Conservation (phyloP, 2,797 vertebrate species). For the Darevskia nairensis region DNA sequence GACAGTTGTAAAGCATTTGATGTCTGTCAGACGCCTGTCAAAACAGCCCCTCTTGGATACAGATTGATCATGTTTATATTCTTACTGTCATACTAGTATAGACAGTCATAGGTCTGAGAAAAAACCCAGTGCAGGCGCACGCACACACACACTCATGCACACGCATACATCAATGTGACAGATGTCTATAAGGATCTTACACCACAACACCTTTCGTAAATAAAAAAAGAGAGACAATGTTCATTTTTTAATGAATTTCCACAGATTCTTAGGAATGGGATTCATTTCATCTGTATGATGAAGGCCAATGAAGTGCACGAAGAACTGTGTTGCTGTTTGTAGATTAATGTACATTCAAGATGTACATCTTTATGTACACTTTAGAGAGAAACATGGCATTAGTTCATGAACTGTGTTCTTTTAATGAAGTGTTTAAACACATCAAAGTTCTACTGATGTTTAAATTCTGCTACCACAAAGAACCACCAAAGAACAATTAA, state of each 20-base stretch:
- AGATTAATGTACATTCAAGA: constrained; percentile 60
- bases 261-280: constrained; percentile 54
- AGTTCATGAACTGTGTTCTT: constrained; percentile 18
- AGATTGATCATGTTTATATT: constrained; percentile 97
- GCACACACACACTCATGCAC: constrained; percentile 57
- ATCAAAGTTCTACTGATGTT: constrained; percentile 62
- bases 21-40: constrained; percentile 95
- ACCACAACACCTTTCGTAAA: constrained; percentile 65
- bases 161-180: constrained; percentile 79
- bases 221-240: constrained; percentile 61
- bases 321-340: constrained; percentile 22
- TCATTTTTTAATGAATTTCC: constrained; percentile 70
- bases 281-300: constrained; percentile 62
- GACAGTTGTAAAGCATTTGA: constrained; percentile 94
- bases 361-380: no score
- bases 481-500: constrained; percentile 61
- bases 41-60: constrained; percentile 92
- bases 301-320: constrained; percentile 21
- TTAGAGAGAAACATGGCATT: constrained; percentile 49
- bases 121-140: constrained; percentile 68
- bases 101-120: constrained; percentile 78
- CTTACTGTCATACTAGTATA: constrained; percentile 81
- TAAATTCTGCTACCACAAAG: constrained; percentile 61
- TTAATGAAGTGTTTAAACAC: constrained; percentile 50
- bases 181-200: constrained; percentile 75